Evolutionary conservation across 2,797 vertebrate species (phyloP).

Genomic region (Perodicticus potto): DNA sequence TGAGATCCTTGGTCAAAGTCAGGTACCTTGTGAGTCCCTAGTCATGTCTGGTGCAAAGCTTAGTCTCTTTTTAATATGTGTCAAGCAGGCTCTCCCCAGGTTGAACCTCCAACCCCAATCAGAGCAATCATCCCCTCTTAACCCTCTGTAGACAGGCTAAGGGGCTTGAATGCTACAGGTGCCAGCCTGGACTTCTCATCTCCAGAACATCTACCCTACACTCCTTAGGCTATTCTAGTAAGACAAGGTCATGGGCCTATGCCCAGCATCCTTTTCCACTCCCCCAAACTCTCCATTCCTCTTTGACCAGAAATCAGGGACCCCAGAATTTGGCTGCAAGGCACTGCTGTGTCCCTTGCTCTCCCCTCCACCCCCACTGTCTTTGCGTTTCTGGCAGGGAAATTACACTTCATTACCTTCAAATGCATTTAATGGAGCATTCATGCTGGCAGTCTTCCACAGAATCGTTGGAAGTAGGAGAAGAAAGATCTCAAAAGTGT

Average conservation of each 20-base stretch:
- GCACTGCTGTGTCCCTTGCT: neutral
- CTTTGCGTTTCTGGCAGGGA: constrained; percentile 49
- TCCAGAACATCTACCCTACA: neutral
- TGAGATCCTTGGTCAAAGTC: neutral
- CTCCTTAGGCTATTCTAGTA: neutral
- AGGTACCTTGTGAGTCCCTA: neutral
- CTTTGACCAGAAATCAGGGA: neutral
- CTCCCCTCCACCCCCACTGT: neutral
- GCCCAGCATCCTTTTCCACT: neutral
- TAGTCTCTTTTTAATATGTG: neutral
- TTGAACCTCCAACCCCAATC: neutral
- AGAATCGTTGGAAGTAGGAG: neutral
- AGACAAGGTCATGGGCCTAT: neutral
- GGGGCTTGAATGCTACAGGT: neutral
- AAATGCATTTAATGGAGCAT: constrained; percentile 30
- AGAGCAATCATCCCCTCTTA: neutral
- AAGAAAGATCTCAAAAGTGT: neutral
- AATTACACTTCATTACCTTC: constrained; percentile 58
- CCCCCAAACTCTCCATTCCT: neutral
- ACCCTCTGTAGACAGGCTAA: neutral
- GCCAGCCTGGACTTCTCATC: neutral
- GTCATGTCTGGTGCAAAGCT: neutral
- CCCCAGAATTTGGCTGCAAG: neutral
- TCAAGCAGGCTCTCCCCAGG: neutral
- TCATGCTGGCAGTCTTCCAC: neutral